phyloP scores from a whole-genome alignment of 1,140 invertebrate genomes.

The Potamilus streckersoni region DNA sequence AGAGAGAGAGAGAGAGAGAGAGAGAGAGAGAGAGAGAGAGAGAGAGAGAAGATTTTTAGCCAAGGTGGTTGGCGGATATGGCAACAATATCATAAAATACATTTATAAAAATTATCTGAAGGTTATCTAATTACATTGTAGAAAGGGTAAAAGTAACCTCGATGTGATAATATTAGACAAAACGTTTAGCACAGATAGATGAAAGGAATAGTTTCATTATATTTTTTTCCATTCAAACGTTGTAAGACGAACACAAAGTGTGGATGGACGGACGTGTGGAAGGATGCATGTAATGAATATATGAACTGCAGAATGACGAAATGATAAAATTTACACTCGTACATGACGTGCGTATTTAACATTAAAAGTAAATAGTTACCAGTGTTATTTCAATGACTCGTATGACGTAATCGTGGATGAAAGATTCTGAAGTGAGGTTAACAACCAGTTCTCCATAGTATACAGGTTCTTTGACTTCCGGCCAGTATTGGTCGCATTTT shows the following conservation, averaged over 20 bases:
- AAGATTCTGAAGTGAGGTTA: slow-evolving; percentile 47
- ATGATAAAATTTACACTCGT: too few relatives aligned
- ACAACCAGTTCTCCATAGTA: slow-evolving; percentile 59
- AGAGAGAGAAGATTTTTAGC: too few relatives aligned
- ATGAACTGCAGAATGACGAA: not conserved
- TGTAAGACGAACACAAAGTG: not conserved
- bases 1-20: too few relatives aligned
- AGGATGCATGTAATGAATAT: not conserved
- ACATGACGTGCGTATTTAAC: too few relatives aligned
- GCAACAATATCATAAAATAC: too few relatives aligned
- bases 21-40: too few relatives aligned
- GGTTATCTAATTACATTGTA: too few relatives aligned
- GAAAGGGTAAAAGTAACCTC: too few relatives aligned
- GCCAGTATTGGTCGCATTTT: slow-evolving; percentile 88
- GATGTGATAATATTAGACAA: too few relatives aligned
- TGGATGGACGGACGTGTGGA: not conserved
- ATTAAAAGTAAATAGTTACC: slow-evolving; percentile 29
- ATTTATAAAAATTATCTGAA: too few relatives aligned
- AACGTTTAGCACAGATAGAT: slow-evolving; percentile 17
- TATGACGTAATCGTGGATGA: slow-evolving; percentile 52
- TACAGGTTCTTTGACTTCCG: slow-evolving; percentile 76
- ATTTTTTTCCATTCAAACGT: slow-evolving; percentile 3
- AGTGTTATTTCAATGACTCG: slow-evolving; percentile 52
- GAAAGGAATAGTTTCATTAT: slow-evolving; percentile 65
- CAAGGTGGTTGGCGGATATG: too few relatives aligned